A percentile compares a stretch with the other conserved stretches of the same genome.
These are phyloP conservation scores for Eretmochelys imbricata DNA, from an alignment of 2,113 vertebrate species.

Conservation along the genomic window DNA sequence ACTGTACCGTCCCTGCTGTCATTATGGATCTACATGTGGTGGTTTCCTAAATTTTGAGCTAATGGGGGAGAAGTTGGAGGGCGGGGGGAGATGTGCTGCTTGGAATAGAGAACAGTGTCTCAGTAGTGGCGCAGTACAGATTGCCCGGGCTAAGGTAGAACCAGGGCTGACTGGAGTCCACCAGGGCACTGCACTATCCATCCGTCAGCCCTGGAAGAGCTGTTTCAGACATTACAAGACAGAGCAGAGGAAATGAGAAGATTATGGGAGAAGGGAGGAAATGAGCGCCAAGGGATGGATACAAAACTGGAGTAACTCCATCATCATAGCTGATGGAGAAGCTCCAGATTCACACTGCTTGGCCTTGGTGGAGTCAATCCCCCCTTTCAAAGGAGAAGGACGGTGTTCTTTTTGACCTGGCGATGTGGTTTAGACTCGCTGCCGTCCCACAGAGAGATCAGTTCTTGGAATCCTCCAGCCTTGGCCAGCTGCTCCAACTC, in stretches of 20 bases:
- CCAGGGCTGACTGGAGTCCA: neutral
- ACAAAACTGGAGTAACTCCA: neutral
- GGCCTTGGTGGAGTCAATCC: neutral
- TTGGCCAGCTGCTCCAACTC: neutral
- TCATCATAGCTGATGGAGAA: neutral
- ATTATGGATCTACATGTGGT: neutral
- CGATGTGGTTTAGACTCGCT: neutral
- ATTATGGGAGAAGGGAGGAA: neutral
- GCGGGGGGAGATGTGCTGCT: neutral
- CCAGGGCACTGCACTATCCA: neutral
- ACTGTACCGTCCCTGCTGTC: slow-evolving; percentile 23
- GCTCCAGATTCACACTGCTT: neutral
- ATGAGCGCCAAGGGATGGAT: neutral
- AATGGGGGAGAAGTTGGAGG: neutral
- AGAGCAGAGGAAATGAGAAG: neutral
- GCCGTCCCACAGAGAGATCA: neutral
- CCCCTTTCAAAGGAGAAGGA: neutral
- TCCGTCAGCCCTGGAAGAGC: neutral
- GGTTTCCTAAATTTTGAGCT: neutral
- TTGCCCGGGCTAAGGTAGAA: neutral
- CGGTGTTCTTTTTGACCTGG: neutral
- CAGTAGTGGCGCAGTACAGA: too few species aligned
- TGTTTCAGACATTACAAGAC: neutral
- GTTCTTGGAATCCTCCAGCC: neutral
- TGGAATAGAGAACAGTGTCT: neutral